Conservation (phyloP, 2,888 invertebrate species). For the Coelopa pilipes region DNA sequence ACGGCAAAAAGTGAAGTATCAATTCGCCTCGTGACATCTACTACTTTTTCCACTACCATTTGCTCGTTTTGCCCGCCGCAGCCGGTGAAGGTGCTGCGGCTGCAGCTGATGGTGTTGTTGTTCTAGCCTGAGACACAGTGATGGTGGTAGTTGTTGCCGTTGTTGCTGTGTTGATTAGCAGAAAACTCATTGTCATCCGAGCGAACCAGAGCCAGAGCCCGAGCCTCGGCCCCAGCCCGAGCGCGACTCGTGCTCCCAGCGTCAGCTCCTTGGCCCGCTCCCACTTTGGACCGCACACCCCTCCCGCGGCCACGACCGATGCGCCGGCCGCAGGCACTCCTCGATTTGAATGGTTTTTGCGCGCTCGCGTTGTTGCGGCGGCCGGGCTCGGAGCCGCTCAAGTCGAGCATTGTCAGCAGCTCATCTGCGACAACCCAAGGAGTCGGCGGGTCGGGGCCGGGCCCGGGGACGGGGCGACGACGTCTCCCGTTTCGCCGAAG, state of each 20-base stretch:
- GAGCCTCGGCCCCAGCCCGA: background rate
- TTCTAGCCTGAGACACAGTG: background rate
- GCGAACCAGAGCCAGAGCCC: background rate
- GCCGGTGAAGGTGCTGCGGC: background rate
- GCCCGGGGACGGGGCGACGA: too few species aligned
- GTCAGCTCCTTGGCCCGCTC: conserved; percentile 1
- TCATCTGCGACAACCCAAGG: background rate
- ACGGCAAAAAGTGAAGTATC: background rate
- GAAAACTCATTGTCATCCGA: conserved; percentile 4
- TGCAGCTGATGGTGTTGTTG: background rate
- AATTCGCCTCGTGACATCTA: conserved; percentile 19
- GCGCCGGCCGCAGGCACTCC: conserved; percentile 7
- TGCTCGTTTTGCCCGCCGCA: background rate
- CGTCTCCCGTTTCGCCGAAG: background rate
- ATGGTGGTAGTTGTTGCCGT: background rate
- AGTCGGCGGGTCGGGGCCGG: background rate
- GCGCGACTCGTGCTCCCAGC: conserved; percentile 19
- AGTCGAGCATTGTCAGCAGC: conserved; percentile 17
- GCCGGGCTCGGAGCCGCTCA: background rate
- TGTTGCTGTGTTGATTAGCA: background rate
- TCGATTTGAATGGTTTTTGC: conserved; percentile 8
- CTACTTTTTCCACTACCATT: background rate
- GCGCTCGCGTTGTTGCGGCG: background rate
- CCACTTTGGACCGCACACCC: background rate
- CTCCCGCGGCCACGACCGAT: too few species aligned